Conservation (phyloP, 2,113 vertebrate genomes). For the Corydoras sp. region DNA sequence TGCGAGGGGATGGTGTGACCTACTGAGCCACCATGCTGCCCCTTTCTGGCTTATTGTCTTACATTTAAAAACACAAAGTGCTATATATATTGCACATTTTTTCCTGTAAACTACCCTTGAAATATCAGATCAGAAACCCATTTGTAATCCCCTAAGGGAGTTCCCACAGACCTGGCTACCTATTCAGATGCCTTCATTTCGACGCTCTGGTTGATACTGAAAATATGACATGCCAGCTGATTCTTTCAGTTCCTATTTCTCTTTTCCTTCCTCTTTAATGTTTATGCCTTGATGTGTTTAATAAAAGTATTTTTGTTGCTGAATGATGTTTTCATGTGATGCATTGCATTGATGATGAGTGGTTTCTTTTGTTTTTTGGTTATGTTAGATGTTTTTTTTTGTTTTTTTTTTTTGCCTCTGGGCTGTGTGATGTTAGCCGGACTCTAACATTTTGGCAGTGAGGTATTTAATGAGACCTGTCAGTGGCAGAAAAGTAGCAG, state of each 20-base stretch:
- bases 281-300: not conserved
- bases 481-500: not conserved
- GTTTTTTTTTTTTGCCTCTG: constrained; percentile 46
- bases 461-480: constrained; percentile 13
- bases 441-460: constrained; percentile 4
- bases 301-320: not conserved
- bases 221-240: not conserved
- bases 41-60: too few species aligned
- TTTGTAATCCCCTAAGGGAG: not conserved
- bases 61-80: too few species aligned
- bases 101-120: not conserved
- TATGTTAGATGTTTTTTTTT: constrained; percentile 39
- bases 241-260: not conserved
- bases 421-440: constrained; percentile 50
- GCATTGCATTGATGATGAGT: constrained; percentile 30
- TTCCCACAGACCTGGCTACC: not conserved
- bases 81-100: not conserved
- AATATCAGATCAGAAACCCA: not conserved
- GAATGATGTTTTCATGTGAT: constrained; percentile 37
- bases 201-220: not conserved
- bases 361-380: constrained; percentile 7
- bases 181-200: not conserved
- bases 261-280: not conserved
- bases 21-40: too few species aligned
- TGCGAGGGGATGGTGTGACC: too few species aligned